Base-by-base conservation (phyloP, 2,888 invertebrate genomes). In the Calephelis perditalis region DNA sequence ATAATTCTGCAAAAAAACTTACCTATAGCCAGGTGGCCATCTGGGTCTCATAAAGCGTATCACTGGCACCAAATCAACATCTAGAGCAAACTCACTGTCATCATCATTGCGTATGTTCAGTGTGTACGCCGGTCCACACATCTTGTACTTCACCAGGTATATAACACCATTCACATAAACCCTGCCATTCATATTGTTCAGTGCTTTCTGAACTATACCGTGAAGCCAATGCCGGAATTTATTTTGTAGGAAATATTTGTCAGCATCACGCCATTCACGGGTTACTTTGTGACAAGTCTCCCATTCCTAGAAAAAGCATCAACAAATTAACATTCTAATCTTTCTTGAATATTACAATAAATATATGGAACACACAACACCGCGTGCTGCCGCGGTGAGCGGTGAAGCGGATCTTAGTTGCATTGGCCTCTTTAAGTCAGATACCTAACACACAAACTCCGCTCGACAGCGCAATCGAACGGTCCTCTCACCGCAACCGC, bases 91-190 rank as follows among this genome's bases (percentile, higher is more conserved):
- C 15, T 75, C 66, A 5, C 75, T 71, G 3, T 70, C 72, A 2
- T 73, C 71, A 0, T 65, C 70, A 47, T 80, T 82, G n/a, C 74
- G 65, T 11, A 92, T 70, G 62, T 77, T 79, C 6, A 93, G 67
- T 0, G 92, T 93, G 68, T 91, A 91, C 4, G 93, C 93, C 0
- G 93, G 93, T 0, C 92, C 92, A 0, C 84, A 79, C 67, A 90
- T 87, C 57, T 70, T 81, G 60, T 84, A 78, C 3, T 65, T 78
- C 45, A 89, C 70, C 67, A 82, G 58, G 61, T 87, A 88, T 2
- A 67, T 66, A 1, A 74, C 79, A 0, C 74, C 81, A 40, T 76
- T 76, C 3, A 81, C 84, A 0, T 65, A 73, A 4, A 82, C 83
- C 62, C 72, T 73, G 0, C 72, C 70, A 0, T 76, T 71, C 70